Evolutionary conservation across 2,797 vertebrate species (phyloP).

Genomic region (Adrianichthys oophorus): DNA sequence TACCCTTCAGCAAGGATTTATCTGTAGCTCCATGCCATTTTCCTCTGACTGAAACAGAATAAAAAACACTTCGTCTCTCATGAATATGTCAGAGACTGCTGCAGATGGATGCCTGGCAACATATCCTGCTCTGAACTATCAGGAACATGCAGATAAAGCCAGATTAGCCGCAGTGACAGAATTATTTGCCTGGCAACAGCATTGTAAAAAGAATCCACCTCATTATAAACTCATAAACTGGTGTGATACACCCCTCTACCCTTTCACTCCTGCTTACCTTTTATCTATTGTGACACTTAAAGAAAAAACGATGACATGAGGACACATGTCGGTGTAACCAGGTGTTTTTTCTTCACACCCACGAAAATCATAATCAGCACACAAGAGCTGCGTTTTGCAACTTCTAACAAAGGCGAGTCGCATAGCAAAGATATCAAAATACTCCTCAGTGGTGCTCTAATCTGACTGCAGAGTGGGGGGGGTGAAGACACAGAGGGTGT

Average conservation of each 20-base stretch:
- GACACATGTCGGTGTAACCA: neutral
- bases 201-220: conserved; percentile 3
- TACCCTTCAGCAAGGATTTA: neutral
- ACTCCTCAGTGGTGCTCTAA: conserved; percentile 10
- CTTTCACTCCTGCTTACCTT: neutral
- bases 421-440: conserved; percentile 3
- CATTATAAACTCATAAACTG: conserved; percentile 18
- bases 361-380: conserved; percentile 4
- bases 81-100: conserved; percentile 37
- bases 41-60: conserved; percentile 11
- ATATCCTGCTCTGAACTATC: conserved; percentile 44
- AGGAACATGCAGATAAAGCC: conserved; percentile 30
- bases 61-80: conserved; percentile 25
- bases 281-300: neutral
- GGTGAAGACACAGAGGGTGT: conserved; percentile 14
- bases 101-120: conserved; percentile 46
- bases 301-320: neutral
- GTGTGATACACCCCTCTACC: neutral
- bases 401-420: conserved; percentile 11
- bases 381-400: conserved; percentile 2
- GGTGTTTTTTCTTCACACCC: conserved; percentile 1
- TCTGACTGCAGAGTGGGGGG: neutral
- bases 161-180: conserved; percentile 22
- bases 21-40: conserved; percentile 9
- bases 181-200: conserved; percentile 28